Conservation (phyloP, 1,140 invertebrate genomes). For the Patella vulgata region DNA sequence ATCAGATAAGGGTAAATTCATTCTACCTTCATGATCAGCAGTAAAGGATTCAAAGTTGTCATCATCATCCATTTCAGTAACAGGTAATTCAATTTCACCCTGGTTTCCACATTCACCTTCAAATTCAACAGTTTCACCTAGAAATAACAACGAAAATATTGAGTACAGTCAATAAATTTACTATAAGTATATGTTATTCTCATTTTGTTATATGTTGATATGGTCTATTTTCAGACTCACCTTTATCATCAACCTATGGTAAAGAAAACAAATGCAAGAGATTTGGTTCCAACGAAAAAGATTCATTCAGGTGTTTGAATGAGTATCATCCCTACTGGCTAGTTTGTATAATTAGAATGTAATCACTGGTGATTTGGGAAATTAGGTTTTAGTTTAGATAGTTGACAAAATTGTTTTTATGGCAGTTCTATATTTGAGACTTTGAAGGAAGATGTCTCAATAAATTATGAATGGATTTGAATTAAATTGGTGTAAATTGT, state of each 20-base stretch:
- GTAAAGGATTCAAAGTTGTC: conserved; percentile 61
- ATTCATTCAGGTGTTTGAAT: background rate
- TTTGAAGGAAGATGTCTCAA: too few relatives aligned
- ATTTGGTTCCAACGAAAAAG: conserved; percentile 17
- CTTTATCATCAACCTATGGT: background rate
- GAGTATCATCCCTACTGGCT: too few relatives aligned
- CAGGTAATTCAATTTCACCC: conserved; percentile 35
- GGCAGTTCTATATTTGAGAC: too few relatives aligned
- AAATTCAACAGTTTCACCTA: conserved; percentile 7
- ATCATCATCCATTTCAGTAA: conserved; percentile 24
- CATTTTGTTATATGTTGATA: conserved; percentile 38
- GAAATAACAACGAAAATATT: background rate
- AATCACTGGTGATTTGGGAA: too few relatives aligned
- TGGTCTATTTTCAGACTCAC: conserved; percentile 21
- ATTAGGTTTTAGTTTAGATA: too few relatives aligned
- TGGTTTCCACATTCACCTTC: conserved; percentile 28
- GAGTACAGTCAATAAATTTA: conserved; percentile 9
- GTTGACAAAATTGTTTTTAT: too few relatives aligned
- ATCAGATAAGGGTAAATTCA: too few relatives aligned
- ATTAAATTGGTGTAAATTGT: too few relatives aligned
- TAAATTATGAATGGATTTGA: too few relatives aligned
- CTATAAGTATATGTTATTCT: conserved; percentile 46
- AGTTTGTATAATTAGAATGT: too few relatives aligned
- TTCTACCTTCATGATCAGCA: conserved; percentile 30
- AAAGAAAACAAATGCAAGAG: background rate